Percentiles rank a stretch among this genome's conserved stretches.
Evolutionary conservation across 1,140 invertebrate species (phyloP).

Genomic region (Coptotermes formosanus): DNA sequence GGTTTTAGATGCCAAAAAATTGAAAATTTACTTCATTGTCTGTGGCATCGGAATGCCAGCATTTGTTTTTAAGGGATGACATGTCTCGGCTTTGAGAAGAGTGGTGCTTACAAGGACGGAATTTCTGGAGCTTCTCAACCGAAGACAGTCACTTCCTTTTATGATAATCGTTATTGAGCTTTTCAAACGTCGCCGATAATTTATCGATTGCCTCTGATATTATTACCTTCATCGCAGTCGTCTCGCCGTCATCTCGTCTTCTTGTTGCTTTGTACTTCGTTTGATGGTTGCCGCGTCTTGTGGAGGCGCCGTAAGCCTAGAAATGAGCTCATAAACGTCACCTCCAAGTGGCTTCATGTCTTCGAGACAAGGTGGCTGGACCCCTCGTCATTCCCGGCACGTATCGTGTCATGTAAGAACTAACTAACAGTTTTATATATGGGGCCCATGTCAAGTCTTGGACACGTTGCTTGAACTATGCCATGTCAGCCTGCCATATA

Average conservation of each 20-base stretch:
- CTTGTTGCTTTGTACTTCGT: neutral
- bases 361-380: conserved; percentile 2
- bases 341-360: conserved; percentile 3
- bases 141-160: neutral
- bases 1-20: neutral
- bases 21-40: neutral
- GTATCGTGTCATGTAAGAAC: conserved; percentile 12
- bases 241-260: neutral
- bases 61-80: neutral
- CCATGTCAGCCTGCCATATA: neutral
- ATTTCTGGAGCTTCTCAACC: neutral
- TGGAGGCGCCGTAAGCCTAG: conserved; percentile 1
- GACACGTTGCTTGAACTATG: conserved; percentile 5
- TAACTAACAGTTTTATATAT: conserved; percentile 11
- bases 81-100: neutral
- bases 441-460: conserved; percentile 1
- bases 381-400: neutral
- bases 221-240: neutral
- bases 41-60: neutral
- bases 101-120: neutral
- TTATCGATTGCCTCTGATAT: neutral
- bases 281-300: neutral
- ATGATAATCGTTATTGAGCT: neutral
- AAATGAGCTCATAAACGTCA: conserved; percentile 15
- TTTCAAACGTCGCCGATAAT: neutral